Base-by-base conservation (phyloP, 2,113 vertebrate species). In the Dicrurus megarhynchus region DNA sequence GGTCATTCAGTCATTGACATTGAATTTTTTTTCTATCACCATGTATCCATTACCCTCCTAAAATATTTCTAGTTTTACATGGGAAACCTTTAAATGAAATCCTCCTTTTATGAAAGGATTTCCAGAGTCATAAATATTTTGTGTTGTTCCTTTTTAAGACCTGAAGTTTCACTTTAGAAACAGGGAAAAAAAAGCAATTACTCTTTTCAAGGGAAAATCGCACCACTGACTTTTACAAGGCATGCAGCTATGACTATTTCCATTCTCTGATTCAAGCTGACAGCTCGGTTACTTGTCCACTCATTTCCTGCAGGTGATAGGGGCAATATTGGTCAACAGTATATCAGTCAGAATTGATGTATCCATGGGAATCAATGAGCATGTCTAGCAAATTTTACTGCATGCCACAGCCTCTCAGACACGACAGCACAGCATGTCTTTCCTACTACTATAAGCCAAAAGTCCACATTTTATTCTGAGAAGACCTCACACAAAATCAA, bases 341-440 rank as follows among this genome's bases (percentile, higher is more conserved):
- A 1, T 37, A 24, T 64, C 44, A 47, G 7, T 47, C 11, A 18
- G 44, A 88, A 65, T 4, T 37, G 46, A 61, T 4, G 3, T n/a
- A n/a, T 56, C 27, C 49, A 21, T 39, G 20, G n/a, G 59, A 94
- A 80, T 10, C 27, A 41, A 57, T 32, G 37, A 64, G 52, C 13
- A 8, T 47, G 20, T 55, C 53, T 55, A 63, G 68, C 13, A 47
- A 47, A 26, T 63, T 70, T 65, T 59, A 28, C 13, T 30, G 3
- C 7, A 42, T 42, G 20, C 21, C 33, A 35, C 64, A 77, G n/a
- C 4, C 47, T 83, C 27, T 28, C 35, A 80, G 39, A 46, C 26
- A 33, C 0, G 0, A 4, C 5, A 71, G 11, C 22, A 61, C 2
- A 6, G 15, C 21, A n/a, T 24, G 1, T 16, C 57, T 68, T 89